A percentile compares a stretch with the other conserved stretches of the same genome.
Evolutionary conservation across 1,140 invertebrate genomes (phyloP).

Genomic region (Ectropis grisescens): DNA sequence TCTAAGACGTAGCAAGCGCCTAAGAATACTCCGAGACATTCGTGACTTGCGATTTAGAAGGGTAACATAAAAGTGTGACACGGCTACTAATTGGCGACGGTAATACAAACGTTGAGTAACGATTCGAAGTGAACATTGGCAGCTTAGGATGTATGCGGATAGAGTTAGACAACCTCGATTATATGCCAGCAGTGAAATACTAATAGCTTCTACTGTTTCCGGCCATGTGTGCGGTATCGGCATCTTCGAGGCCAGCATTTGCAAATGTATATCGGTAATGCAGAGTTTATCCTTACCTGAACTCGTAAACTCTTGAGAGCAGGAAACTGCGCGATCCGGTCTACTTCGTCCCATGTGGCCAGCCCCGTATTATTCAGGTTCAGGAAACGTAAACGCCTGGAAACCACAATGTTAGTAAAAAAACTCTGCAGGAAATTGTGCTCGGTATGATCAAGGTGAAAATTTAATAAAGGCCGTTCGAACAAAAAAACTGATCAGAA

Average conservation of each 20-base stretch:
- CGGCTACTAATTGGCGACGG: too few species aligned
- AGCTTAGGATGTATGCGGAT: too few species aligned
- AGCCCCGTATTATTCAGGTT: constrained; percentile 89
- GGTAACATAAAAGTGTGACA: neutral
- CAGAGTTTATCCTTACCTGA: constrained; percentile 71
- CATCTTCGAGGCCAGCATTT: constrained; percentile 9
- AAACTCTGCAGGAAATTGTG: too few species aligned
- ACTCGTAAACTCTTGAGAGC: constrained; percentile 85
- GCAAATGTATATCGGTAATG: constrained; percentile 7
- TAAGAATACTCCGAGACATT: too few species aligned
- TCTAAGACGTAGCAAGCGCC: constrained; percentile 8
- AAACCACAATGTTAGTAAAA: constrained; percentile 23
- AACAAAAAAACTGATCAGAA: neutral
- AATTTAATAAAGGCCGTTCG: constrained; percentile 1
- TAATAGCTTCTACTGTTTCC: constrained; percentile 2
- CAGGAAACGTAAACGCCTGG: constrained; percentile 80
- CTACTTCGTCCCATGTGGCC: constrained; percentile 89
- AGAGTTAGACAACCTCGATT: too few species aligned
- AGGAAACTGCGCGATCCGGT: constrained; percentile 85
- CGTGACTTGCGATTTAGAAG: neutral
- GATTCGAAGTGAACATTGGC: too few species aligned
- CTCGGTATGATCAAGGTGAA: too few species aligned
- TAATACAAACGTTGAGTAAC: too few species aligned
- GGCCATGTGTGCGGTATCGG: constrained; percentile 7
- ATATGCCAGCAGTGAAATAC: too few species aligned